Evolutionary conservation across 2,113 vertebrate genomes (phyloP).

Genomic region (Sylvilagus bachmani): DNA sequence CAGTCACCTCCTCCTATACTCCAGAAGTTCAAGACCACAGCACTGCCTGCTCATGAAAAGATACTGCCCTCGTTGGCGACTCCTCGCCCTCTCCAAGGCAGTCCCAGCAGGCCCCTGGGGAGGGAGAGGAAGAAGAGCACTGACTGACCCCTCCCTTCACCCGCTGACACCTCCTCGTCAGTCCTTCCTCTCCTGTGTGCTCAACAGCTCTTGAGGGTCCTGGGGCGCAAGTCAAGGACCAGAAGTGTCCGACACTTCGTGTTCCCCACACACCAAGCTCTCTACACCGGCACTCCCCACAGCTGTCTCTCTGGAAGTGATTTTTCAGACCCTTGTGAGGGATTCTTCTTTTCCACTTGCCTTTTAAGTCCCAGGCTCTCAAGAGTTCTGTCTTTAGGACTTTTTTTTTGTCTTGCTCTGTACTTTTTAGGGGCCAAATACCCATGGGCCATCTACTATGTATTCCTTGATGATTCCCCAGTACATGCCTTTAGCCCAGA

Average conservation of each 20-base stretch:
- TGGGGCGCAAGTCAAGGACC: not conserved
- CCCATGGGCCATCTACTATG: not conserved
- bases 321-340: not conserved
- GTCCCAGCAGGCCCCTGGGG: not conserved
- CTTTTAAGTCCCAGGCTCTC: constrained; percentile 12
- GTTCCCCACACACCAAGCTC: no score
- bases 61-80: not conserved
- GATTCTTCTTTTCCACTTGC: not conserved
- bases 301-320: not conserved
- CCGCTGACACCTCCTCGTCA: not conserved
- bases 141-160: not conserved
- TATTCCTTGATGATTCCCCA: not conserved
- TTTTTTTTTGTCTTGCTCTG: not conserved
- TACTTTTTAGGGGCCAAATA: not conserved
- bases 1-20: not conserved
- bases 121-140: not conserved
- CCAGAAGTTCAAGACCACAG: not conserved
- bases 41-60: not conserved
- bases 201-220: not conserved
- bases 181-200: constrained; percentile 32
- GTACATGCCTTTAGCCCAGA: constrained; percentile 24
- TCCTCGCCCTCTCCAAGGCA: not conserved
- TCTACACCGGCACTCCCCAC: not conserved
- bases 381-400: not conserved
- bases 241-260: not conserved